phyloP scores from a whole-genome alignment of 2,113 vertebrate genomes.

The Solea senegalensis region DNA sequence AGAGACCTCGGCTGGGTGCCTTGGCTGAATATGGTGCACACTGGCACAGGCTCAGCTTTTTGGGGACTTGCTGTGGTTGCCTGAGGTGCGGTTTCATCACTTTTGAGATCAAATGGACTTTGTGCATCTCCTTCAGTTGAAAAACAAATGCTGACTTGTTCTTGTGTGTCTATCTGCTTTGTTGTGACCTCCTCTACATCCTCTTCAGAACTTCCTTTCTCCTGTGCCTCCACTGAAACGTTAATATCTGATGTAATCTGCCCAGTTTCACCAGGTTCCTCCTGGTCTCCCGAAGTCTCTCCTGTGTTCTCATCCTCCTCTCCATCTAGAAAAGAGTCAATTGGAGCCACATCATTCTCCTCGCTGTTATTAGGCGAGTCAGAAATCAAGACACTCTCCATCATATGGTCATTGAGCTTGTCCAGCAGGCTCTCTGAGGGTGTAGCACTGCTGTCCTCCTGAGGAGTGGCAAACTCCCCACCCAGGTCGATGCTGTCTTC shows the following conservation, averaged over 20 bases:
- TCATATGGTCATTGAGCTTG: constrained; percentile 95
- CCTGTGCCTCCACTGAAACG: constrained; percentile 54
- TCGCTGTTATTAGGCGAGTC: constrained; percentile 96
- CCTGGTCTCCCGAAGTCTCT: not conserved
- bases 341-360: constrained; percentile 89
- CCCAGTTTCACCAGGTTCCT: constrained; percentile 41
- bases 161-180: constrained; percentile 36
- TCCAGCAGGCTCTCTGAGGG: constrained; percentile 86
- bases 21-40: constrained; percentile 97
- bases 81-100: constrained; percentile 18
- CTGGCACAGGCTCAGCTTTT: constrained; percentile 82
- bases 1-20: constrained; percentile 74
- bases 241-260: constrained; percentile 69
- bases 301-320: constrained; percentile 48
- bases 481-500: constrained; percentile 93
- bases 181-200: constrained; percentile 8
- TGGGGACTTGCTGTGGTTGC: constrained; percentile 33
- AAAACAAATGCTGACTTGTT: not conserved
- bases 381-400: constrained; percentile 98
- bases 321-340: constrained; percentile 86
- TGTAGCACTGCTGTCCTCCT: constrained; percentile 80
- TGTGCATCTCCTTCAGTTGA: constrained; percentile 29
- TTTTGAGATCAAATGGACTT: constrained; percentile 28
- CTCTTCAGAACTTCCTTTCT: constrained; percentile 10
- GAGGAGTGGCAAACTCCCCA: constrained; percentile 86